These are phyloP conservation scores for Alligator mississippiensis DNA, from an alignment of 2,113 vertebrate genomes.

Conservation along the genomic window DNA sequence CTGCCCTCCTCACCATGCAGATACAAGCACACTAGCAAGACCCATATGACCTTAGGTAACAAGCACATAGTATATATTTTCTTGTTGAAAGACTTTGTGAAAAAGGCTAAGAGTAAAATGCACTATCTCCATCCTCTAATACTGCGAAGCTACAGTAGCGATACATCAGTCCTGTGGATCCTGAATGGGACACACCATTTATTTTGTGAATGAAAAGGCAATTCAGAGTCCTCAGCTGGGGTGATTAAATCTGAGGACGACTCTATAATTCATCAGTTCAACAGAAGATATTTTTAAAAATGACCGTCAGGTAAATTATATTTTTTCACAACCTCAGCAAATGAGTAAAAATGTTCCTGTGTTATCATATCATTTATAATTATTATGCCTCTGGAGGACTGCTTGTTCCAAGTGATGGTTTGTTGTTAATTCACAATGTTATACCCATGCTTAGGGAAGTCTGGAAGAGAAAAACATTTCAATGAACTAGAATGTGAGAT, in stretches of 20 bases:
- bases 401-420: not conserved
- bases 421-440: slow-evolving; percentile 45
- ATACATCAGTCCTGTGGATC: not conserved
- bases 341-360: slow-evolving; percentile 13
- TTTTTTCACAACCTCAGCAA: slow-evolving; percentile 4
- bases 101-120: not conserved
- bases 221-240: slow-evolving; percentile 14
- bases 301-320: slow-evolving; percentile 16
- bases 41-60: not conserved
- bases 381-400: slow-evolving; percentile 6
- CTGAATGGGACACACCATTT: slow-evolving; percentile 35
- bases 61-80: not conserved
- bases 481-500: not conserved
- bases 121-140: not conserved
- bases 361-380: slow-evolving; percentile 48
- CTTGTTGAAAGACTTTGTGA: not conserved
- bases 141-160: not conserved
- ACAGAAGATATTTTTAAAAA: slow-evolving; percentile 40
- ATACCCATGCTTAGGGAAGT: not conserved
- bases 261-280: slow-evolving; percentile 43
- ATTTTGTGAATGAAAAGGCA: slow-evolving; percentile 51
- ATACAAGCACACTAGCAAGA: not conserved
- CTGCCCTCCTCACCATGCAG: not conserved
- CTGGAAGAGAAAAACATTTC: not conserved
- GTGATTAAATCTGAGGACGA: slow-evolving; percentile 50